Evolutionary conservation across 2,113 vertebrate genomes (phyloP).

Genomic region (Regulus satrapa): DNA sequence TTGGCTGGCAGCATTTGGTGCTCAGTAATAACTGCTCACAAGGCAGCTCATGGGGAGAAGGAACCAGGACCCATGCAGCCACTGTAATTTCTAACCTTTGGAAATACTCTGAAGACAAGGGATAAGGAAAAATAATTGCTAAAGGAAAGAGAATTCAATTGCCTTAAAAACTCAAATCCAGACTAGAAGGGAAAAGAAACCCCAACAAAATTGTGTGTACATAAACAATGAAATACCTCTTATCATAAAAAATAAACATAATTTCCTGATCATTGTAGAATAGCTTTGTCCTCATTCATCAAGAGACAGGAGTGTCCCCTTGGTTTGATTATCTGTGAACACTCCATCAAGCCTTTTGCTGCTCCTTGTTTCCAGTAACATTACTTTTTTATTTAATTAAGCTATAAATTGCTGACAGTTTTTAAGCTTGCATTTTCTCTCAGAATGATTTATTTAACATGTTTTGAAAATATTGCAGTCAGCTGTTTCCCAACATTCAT

Average conservation of each 20-base stretch:
- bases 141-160: neutral
- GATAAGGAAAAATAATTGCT: neutral
- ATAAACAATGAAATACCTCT: neutral
- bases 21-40: rapidly evolving
- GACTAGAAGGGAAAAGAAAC: neutral
- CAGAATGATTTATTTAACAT: neutral
- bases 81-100: no score
- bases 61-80: neutral
- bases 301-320: neutral
- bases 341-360: neutral
- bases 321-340: neutral
- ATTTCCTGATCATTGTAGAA: neutral
- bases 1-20: neutral
- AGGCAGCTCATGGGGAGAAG: neutral
- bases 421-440: neutral
- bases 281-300: neutral
- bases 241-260: neutral
- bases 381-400: neutral
- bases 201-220: rapidly evolving
- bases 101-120: neutral
- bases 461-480: neutral
- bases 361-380: neutral
- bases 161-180: neutral
- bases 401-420: neutral
- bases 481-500: neutral